Conservation (phyloP, 35 echinoderm and acorn worm genomes). For the Stichopus chloronotus region DNA sequence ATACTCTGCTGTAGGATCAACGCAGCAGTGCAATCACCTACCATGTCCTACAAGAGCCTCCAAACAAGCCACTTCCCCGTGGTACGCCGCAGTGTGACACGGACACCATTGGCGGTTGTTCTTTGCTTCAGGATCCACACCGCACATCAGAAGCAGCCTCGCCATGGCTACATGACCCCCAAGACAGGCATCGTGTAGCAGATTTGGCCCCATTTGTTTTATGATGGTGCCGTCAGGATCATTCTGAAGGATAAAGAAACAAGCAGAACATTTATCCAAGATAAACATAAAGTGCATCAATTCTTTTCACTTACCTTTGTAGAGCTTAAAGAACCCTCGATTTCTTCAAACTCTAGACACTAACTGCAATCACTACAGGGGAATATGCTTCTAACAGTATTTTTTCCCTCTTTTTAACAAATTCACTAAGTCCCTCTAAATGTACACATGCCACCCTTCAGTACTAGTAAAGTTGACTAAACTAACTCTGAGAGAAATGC, state of each 20-base stretch:
- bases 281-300: neutral
- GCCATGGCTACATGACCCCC: constrained; percentile 78
- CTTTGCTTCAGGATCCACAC: constrained; percentile 72
- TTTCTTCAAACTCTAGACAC: too few species aligned
- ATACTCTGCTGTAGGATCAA: too few species aligned
- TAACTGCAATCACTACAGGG: too few species aligned
- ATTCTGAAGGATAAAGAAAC: neutral
- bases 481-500: too few species aligned
- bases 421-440: too few species aligned
- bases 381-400: too few species aligned
- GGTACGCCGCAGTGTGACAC: constrained; percentile 86
- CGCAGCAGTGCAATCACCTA: neutral
- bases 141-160: constrained; percentile 69
- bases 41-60: constrained; percentile 78
- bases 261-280: neutral
- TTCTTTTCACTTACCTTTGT: neutral
- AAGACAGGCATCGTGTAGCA: constrained; percentile 92
- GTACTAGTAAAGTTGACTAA: too few species aligned
- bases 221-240: neutral
- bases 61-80: constrained; percentile 84
- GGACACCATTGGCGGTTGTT: constrained; percentile 75
- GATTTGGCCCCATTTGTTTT: constrained; percentile 45
- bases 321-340: neutral
- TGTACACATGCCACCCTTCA: too few species aligned
- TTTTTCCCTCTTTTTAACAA: too few species aligned